These are phyloP conservation scores for Malachius bipustulatus DNA, from an alignment of 2,888 invertebrate genomes.

Conservation along the genomic window DNA sequence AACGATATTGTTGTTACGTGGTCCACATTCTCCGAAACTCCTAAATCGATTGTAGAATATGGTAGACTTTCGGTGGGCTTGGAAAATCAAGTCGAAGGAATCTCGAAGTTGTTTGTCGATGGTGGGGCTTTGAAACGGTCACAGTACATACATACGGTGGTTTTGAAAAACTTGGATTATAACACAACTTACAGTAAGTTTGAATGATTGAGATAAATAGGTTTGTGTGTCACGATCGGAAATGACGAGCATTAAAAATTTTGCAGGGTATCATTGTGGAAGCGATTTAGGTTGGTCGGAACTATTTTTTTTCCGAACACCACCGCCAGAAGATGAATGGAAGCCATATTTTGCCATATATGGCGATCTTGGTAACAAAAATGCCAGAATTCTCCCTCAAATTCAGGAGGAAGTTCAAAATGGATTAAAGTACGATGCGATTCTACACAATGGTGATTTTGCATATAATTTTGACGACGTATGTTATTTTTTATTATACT, in stretches of 20 bases:
- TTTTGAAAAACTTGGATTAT: conserved; percentile 46
- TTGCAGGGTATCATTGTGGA: conserved; percentile 67
- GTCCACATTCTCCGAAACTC: conserved; percentile 62
- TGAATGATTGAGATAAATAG: no score
- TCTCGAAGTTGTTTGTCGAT: conserved; percentile 54
- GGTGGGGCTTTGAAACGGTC: conserved; percentile 51
- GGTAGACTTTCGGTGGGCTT: no score
- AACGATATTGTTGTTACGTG: conserved; percentile 70
- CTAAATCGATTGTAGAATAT: conserved; percentile 59
- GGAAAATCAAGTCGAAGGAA: conserved; percentile 52
- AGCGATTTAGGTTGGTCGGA: conserved; percentile 73
- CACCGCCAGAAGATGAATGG: conserved; percentile 57
- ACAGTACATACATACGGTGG: conserved; percentile 70
- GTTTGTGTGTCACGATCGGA: no score
- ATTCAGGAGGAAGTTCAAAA: conserved; percentile 74
- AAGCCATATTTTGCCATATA: conserved; percentile 74
- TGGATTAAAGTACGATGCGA: conserved; percentile 62
- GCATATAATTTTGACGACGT: conserved; percentile 83
- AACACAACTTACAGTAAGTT: conserved; percentile 50
- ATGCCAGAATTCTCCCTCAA: conserved; percentile 74
- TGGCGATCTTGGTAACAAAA: conserved; percentile 89
- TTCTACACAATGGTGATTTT: conserved; percentile 89
- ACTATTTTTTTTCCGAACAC: conserved; percentile 61
- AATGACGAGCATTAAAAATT: no score
- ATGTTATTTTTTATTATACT: conserved; percentile 24